Evolutionary conservation across 2,888 invertebrate species (phyloP).

Genomic region (Harmothoe impar): DNA sequence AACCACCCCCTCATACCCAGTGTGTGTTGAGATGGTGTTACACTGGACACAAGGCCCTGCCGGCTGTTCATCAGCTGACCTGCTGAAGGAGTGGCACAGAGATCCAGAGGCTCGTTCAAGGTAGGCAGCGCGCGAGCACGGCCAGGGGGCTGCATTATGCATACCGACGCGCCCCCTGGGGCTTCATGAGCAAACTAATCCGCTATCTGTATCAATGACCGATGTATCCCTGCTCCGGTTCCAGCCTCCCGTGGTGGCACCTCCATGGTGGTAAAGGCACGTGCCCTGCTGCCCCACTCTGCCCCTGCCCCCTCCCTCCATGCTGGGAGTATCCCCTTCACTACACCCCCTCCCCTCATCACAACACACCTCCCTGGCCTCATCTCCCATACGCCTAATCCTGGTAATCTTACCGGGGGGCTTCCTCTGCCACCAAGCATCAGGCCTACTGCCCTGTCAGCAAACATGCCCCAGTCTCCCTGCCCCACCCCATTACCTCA

Average conservation of each 20-base stretch:
- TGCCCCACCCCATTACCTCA: slow-evolving; percentile 28
- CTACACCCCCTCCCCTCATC: not conserved
- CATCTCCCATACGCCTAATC: not conserved
- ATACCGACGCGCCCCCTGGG: slow-evolving; percentile 27
- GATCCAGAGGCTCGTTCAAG: not conserved
- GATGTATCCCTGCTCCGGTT: slow-evolving; percentile 39
- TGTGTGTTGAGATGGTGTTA: too few species aligned
- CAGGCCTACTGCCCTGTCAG: slow-evolving; percentile 17
- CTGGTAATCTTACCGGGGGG: not conserved
- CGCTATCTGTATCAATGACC: slow-evolving; percentile 35
- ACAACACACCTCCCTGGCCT: not conserved
- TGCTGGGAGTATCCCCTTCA: not conserved
- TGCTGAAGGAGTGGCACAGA: too few species aligned
- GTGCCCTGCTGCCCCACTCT: not conserved
- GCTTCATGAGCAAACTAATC: slow-evolving; percentile 41
- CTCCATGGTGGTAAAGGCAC: slow-evolving; percentile 1
- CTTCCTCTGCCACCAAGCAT: not conserved
- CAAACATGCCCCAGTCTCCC: not conserved
- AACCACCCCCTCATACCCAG: too few species aligned
- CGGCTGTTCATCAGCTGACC: too few species aligned
- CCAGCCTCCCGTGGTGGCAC: slow-evolving; percentile 21
- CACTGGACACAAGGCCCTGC: too few species aligned
- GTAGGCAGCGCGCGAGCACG: not conserved
- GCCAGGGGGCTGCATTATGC: not conserved
- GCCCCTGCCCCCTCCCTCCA: not conserved